Base-by-base conservation (phyloP, 1,140 invertebrate genomes). In the Trichonephila clavipes region DNA sequence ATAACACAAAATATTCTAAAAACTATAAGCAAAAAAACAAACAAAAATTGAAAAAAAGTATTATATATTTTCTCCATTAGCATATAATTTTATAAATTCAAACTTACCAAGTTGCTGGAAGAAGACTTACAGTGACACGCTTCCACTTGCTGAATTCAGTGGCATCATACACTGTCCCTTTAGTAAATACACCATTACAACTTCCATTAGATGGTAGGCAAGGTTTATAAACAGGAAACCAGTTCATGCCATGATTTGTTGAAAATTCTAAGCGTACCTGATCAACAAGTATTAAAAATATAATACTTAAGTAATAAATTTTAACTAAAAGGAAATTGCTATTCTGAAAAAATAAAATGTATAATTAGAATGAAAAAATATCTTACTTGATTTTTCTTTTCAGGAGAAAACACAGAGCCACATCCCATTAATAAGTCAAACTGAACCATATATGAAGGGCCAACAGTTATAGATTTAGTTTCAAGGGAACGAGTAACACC, bases 351-450 rank as follows among this genome's bases (percentile, higher is more conserved):
- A 72, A 72, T 24, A 4, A 72, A 24, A 10, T 10, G 8, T 1
- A 12, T 24, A 18, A 8, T 14, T 24, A 10, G 66, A 19, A 72
- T 19, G 19, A 72, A 72, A 3, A 51, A 51, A 7, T 12, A 51
- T 51, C 40, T 64, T 77, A 94, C 94, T 51, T 92, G 90, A 72
- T 94, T 94, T 34, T 94, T 90, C 59, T 96, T 96, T 88, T 96
- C 95, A 85, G 95, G 94, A 10, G 88, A 94, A 94, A 95, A 95
- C 18, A 95, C 94, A 0, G 95, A 62, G 14, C 95, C 95, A 95
- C 96, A 96, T 10, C 95, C 96, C 95, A 96, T 96, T 0, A 96
- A 95, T 4, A 96, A 95, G 82, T 96, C 96, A 95, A 96, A 96
- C 95, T 96, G 96, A 16, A 96, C 95, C 95, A 96, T 96, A 87